Evolutionary conservation across 53 echinoderm and acorn worm species (phyloP), one percentile per base, ranked within the genome.

Genomic region (Patiria pectinifera): DNA sequence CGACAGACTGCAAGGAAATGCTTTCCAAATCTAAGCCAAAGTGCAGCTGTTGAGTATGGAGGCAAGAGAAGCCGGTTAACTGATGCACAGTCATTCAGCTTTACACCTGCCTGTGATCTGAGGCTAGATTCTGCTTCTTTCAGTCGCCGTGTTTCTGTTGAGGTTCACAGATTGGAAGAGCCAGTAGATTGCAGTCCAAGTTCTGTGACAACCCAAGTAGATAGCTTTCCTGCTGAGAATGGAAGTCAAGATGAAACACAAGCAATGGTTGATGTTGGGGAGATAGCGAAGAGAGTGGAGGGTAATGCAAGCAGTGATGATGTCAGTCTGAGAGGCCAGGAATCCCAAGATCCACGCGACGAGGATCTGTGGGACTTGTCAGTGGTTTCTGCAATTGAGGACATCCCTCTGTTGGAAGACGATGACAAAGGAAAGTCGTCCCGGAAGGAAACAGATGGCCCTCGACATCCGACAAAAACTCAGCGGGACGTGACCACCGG

Each of bases 1-100:
- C 59, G 90, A 69, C 62, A 90, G 81, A 90, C 79, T 44, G 81
- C 80, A 11, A 82, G 90, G 63, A 90, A 80, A 80, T 81, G 46
- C 6, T 48, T 63, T 26, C 62, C 84, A 66, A 69, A 9, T 35
- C 43, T 18, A 4, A 71, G 72, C 26, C 71, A n/a, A 19, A 45
- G 69, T 81, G 13, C 69, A 63, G 45, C 45, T 11, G 47, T n/a
- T 66, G 12, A 48, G 3, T 4, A 62, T 48, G 74, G 6, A 21
- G 13, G 8, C 11, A 5, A 71, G 86, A 71, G 4, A 26, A 84
- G 69, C 69, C 53, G 53, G 53, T 60, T 13, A 3, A 1, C 19
- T 84, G 84, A 18, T 59, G 11, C 18, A 4, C 84, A 85, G 11
- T 24, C 53, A 2, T 15, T 62, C 19, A n/a, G 9, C 79, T 62